Base-by-base conservation (phyloP, 2,113 vertebrate species). In the Tretioscincus oriximinensis region DNA sequence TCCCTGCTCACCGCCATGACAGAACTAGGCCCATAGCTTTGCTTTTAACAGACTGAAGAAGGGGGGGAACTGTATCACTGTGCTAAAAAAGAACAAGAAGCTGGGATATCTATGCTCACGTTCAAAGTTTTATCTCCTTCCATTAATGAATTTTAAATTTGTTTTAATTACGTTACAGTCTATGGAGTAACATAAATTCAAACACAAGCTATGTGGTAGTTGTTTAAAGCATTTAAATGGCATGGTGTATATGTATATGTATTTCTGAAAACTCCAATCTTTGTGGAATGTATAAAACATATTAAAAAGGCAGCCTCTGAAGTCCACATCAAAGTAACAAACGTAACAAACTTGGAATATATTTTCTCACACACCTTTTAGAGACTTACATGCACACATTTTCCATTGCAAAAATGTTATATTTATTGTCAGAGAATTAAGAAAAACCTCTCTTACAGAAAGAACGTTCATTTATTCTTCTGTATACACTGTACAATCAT, bases 1-100 rank as follows among this genome's bases (percentile, higher is more conserved):
- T 91, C 92, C 94, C 94, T 94, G 93, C 94, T 94, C 94, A 92
- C 88, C 77, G 85, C 94, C 93, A 91, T 92, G 94, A 94, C 91
- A 93, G 92, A 92, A 92, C 92, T 93, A 93, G 96, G 93, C 90
- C 93, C 86, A 88, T 76, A 92, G 91, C 90, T 94, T 94, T 90
- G 87, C 90, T 94, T 94, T 92, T 84, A 90, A 80, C 81, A 12
- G 85, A 64, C 64, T 81, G 60, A 81, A 76, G 65, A 29, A 60
- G 26, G 51, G n/a, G 35, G 65, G 35, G 29, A 35, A 49, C 54
- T 58, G 18, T 79, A 86, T 84, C 85, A 78, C 82, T 87, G 83
- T 81, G 82, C 29, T 87, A 88, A 87, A 86, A 6, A 80, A 87
- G 82, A 7, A 81, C 73, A 77, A 73, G 71, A 92, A 88, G 74